Conservation (phyloP, 2,888 invertebrate species). For the Cataglyphis cursor region DNA sequence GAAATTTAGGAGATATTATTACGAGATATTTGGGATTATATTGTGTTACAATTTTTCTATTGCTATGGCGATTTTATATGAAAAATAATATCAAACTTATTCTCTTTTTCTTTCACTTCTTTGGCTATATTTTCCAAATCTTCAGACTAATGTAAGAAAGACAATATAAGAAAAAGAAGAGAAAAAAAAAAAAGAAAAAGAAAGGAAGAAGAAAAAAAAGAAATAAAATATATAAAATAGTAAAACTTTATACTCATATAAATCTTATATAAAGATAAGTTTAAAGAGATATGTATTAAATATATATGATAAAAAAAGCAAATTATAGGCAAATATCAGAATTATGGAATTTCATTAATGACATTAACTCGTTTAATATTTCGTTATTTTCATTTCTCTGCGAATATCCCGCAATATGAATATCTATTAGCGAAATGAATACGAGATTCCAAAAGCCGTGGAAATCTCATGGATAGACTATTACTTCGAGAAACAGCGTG, state of each 20-base stretch:
- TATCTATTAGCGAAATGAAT: conserved; percentile 15
- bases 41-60: not conserved
- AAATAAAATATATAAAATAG: not conserved
- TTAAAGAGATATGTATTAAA: not conserved
- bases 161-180: not conserved
- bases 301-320: not conserved
- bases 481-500: conserved; percentile 27
- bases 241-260: not conserved
- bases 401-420: not conserved
- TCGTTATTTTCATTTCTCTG: not conserved
- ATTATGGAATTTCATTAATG: not conserved
- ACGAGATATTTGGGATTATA: not conserved
- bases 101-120: not conserved
- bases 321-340: not conserved
- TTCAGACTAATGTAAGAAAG: not conserved
- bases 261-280: not conserved
- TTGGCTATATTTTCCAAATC: not conserved
- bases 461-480: conserved; percentile 17
- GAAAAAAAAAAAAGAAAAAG: not conserved
- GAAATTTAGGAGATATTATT: not conserved
- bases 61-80: not conserved
- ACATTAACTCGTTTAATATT: not conserved
- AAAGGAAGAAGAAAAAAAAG: not conserved
- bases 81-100: conserved; percentile 2
- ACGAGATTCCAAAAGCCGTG: conserved; percentile 11